Base-by-base conservation (phyloP, 2,888 invertebrate species). In the Odontocolon sp. region DNA sequence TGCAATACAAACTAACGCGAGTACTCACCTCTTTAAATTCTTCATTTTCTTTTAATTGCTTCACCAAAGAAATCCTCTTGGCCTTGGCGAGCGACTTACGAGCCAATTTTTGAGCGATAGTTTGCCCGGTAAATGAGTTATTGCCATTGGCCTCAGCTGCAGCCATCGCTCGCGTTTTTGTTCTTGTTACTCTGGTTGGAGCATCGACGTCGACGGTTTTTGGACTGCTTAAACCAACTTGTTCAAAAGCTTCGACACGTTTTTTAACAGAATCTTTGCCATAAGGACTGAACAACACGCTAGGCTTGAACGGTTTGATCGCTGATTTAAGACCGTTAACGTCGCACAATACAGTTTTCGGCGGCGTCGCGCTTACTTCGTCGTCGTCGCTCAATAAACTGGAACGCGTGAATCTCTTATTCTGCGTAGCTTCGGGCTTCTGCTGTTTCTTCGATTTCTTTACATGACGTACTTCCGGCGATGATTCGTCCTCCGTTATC, bases 221-320 rank as follows among this genome's bases (percentile, higher is more conserved):
- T 0, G 89, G 89, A 80, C 85, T 87, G 75, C 91, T 91, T 14
- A 83, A 75, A 0, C 91, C 92, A 80, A 92, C 87, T 78, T 93
- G 92, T 80, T 93, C 93, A 64, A 93, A 93, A 28, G 93, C 92
- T 74, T 93, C 92, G 0, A 93, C 93, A 79, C 92, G 92, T 54
- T 92, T 92, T 82, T 93, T 93, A 1, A 93, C 93, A 0, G 93
- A 89, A 79, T 93, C 93, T 74, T 92, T 92, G 3, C 92, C 91
- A 73, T 92, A 93, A 1, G 93, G 93, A 89, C 93, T 93, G 77
- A 91, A 92, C 11, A 91, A 82, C 16, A 89, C 88, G 61, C 83
- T 84, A 2, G 81, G 89, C 86, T 82, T 92, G 81, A 79, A 91
- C 80, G 11, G 78, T 70, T 50, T 87, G 83, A 84, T 90, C 2